Conservation (phyloP, 2,888 invertebrate species). For the Escarpia spicata region DNA sequence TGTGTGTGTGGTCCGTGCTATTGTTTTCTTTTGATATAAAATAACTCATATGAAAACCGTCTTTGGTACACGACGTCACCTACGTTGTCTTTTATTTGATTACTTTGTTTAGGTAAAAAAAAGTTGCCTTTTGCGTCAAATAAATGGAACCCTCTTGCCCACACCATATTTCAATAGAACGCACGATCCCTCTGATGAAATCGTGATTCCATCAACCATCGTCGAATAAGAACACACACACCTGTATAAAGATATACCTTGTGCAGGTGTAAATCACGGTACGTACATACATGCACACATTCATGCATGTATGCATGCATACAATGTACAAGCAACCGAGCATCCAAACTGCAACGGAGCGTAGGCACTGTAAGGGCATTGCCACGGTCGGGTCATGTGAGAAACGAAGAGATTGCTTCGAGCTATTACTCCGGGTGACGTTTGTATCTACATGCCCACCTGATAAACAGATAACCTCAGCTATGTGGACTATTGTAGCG, state of each 20-base stretch:
- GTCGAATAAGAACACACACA: background rate
- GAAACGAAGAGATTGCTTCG: background rate
- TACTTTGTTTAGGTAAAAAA: background rate
- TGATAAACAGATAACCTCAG: background rate
- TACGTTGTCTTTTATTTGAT: too few species aligned
- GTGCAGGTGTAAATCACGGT: background rate
- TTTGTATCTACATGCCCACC: background rate
- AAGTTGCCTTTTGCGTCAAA: background rate
- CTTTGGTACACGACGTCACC: too few species aligned
- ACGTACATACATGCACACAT: too few species aligned
- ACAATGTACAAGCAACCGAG: background rate
- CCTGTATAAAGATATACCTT: background rate
- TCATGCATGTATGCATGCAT: background rate
- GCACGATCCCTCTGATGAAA: background rate
- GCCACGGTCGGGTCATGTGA: background rate
- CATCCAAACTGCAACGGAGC: background rate
- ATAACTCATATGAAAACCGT: too few species aligned
- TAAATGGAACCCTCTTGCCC: background rate
- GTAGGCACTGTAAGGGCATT: background rate
- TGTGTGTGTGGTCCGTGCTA: too few species aligned
- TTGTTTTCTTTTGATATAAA: too few species aligned
- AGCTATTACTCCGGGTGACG: background rate
- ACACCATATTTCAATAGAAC: background rate
- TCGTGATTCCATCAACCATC: background rate
- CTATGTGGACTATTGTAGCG: background rate